Percentiles rank a stretch among this genome's conserved stretches.
Evolutionary conservation across 2,797 vertebrate species (phyloP).

Genomic region (Halcyon leucocephala): DNA sequence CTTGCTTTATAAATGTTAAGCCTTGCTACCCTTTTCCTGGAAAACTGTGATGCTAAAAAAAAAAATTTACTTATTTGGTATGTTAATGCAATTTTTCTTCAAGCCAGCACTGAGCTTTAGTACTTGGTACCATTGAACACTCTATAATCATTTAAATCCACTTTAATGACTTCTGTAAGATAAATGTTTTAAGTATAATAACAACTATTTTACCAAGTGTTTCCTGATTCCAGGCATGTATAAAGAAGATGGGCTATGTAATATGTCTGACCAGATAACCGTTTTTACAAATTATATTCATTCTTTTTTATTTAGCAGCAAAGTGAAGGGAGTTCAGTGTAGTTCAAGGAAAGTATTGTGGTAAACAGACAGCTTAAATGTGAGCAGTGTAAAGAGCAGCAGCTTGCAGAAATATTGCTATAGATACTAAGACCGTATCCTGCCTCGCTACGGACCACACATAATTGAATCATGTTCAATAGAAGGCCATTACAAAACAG

Average conservation of each 20-base stretch:
- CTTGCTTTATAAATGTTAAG: not conserved
- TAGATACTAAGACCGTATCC: conserved; percentile 81
- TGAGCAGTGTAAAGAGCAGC: conserved; percentile 84
- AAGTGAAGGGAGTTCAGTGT: conserved; percentile 79
- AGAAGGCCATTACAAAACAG: conserved; percentile 84
- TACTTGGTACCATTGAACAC: not conserved
- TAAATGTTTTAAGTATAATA: conserved; percentile 74
- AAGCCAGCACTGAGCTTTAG: conserved; percentile 25
- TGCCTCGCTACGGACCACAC: conserved; percentile 78
- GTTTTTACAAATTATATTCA: conserved; percentile 79
- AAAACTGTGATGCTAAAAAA: not conserved
- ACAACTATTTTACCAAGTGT: conserved; percentile 75
- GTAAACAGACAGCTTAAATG: conserved; percentile 84
- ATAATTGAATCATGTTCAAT: conserved; percentile 87
- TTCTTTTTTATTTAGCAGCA: conserved; percentile 80
- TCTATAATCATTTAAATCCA: conserved; percentile 65
- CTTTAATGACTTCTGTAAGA: conserved; percentile 72
- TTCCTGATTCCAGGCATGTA: conserved; percentile 74
- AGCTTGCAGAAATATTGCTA: conserved; percentile 83
- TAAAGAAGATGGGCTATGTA: conserved; percentile 67
- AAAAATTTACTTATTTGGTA: not conserved
- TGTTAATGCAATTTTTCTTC: not conserved
- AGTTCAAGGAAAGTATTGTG: conserved; percentile 84
- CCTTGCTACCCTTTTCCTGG: not conserved
- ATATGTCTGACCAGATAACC: conserved; percentile 74